A percentile compares a stretch with the other conserved stretches of the same genome.
phyloP scores from a whole-genome alignment of 2,113 vertebrate genomes.

The Pristiophorus japonicus region DNA sequence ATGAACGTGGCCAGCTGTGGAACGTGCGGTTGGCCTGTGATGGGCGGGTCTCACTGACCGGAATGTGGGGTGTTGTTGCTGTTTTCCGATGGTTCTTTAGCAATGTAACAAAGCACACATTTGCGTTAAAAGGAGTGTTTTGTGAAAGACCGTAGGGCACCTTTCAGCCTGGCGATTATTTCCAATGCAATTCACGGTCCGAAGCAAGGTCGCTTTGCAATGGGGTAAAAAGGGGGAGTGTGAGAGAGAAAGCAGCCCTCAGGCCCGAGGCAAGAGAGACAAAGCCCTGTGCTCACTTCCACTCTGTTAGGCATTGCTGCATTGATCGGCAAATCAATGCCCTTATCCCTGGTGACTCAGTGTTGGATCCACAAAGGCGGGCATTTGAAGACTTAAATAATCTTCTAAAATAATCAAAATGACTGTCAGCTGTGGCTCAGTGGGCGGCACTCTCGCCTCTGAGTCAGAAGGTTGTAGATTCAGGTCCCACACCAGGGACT shows the following conservation, averaged over 20 bases:
- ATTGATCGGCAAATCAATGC: background rate
- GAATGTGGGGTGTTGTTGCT: background rate
- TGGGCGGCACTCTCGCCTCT: too few species aligned
- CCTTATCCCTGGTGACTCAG: background rate
- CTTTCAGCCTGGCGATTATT: background rate
- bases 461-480: too few species aligned
- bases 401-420: too few species aligned
- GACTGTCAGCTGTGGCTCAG: too few species aligned
- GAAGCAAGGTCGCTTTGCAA: background rate
- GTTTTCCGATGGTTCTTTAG: background rate
- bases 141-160: background rate
- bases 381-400: background rate
- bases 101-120: background rate
- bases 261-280: background rate
- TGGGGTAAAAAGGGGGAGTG: background rate
- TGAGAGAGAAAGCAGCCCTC: background rate
- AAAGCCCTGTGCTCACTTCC: background rate
- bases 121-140: background rate
- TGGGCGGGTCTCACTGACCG: background rate
- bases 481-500: too few species aligned
- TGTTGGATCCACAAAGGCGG: background rate
- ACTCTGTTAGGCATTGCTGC: background rate
- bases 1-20: background rate
- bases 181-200: background rate
- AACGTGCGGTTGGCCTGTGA: background rate